Percentiles rank a stretch among this genome's conserved stretches.
Conservation (phyloP, 2,113 vertebrate species). For the Coptodon bakossiorum region DNA sequence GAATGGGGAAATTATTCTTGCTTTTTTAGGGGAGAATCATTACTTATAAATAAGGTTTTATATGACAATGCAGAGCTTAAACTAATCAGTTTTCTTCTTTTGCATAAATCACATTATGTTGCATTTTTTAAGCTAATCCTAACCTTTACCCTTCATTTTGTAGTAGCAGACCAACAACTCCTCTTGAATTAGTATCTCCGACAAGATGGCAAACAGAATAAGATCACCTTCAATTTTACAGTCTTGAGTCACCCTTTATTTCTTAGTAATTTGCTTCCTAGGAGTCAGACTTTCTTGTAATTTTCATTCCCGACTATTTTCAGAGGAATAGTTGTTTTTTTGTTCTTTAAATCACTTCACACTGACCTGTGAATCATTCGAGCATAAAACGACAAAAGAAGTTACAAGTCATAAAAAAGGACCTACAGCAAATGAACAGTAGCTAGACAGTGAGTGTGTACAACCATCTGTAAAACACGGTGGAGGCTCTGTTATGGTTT, state of each 20-base stretch:
- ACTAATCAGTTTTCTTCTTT: background rate
- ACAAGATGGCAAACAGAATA: background rate
- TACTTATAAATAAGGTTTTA: background rate
- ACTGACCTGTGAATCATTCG: background rate
- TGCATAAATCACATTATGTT: background rate
- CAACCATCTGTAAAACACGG: background rate
- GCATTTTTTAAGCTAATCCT: background rate
- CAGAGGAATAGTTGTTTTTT: background rate
- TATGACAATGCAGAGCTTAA: background rate
- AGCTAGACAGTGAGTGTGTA: background rate
- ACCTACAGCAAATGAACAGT: background rate
- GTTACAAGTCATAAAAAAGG: rapidly evolving
- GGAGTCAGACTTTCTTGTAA: background rate
- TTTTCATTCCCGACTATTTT: background rate
- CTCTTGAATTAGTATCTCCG: background rate
- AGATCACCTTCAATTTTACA: background rate
- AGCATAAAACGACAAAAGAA: background rate
- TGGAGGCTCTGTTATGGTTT: background rate
- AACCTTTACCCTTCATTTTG: background rate
- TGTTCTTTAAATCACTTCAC: background rate
- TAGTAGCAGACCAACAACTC: background rate
- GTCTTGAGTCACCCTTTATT: background rate
- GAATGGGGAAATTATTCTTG: background rate
- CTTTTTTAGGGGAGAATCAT: background rate
- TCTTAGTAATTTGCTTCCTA: background rate